A percentile compares a stretch with the other conserved stretches of the same genome.
These are phyloP conservation scores for Luehdorfia chinensis DNA, from an alignment of 1,140 invertebrate genomes.

Conservation along the genomic window DNA sequence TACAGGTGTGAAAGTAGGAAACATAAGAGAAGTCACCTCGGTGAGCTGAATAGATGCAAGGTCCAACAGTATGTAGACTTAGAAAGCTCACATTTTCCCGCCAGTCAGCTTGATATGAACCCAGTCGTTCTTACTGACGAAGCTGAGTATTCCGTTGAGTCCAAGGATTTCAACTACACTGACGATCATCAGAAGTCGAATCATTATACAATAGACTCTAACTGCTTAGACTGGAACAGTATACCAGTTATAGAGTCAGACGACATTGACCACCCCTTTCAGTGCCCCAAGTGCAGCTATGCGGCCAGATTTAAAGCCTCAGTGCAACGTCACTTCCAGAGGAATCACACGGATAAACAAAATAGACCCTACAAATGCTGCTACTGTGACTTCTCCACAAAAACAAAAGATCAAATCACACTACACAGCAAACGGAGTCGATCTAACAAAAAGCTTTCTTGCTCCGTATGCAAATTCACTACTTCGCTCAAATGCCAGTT, in stretches of 20 bases:
- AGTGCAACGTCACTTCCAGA: constrained; percentile 51
- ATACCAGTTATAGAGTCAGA: constrained; percentile 46
- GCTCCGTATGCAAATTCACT: constrained; percentile 31
- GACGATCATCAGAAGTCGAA: constrained; percentile 20
- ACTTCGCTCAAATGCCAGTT: constrained; percentile 47
- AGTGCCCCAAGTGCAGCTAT: constrained; percentile 43
- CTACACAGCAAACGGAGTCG: constrained; percentile 48
- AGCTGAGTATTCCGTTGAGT: no score
- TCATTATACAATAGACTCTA: constrained; percentile 35
- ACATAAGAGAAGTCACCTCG: constrained; percentile 39
- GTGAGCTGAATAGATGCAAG: constrained; percentile 28
- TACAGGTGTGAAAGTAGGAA: constrained; percentile 47
- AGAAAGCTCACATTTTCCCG: background rate
- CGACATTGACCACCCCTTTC: constrained; percentile 37
- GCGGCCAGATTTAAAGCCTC: constrained; percentile 52
- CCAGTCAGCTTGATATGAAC: background rate
- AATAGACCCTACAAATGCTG: constrained; percentile 48
- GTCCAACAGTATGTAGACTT: background rate
- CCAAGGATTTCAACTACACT: no score
- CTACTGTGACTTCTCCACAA: constrained; percentile 53
- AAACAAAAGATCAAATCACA: constrained; percentile 56
- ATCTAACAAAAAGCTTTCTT: constrained; percentile 26
- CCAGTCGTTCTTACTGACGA: no score
- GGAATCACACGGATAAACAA: constrained; percentile 43
- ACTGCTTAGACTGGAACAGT: constrained; percentile 42